phyloP scores from a whole-genome alignment of 2,113 vertebrate species.

The Bujurquina vittata region DNA sequence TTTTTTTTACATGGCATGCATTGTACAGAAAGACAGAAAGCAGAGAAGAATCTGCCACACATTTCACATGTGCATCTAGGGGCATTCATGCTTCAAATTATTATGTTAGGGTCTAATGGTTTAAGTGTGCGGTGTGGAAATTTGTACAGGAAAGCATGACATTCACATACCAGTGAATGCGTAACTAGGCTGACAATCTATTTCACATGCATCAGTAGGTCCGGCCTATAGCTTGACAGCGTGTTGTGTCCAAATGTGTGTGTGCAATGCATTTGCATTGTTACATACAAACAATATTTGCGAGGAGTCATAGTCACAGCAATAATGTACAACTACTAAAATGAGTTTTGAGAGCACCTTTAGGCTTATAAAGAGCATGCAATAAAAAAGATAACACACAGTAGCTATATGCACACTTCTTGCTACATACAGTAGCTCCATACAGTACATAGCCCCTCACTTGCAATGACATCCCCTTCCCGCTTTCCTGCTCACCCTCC shows the following conservation, averaged over 20 bases:
- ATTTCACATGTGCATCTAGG: neutral
- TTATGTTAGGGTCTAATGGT: neutral
- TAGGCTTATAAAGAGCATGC: neutral
- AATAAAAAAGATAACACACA: conserved; percentile 7
- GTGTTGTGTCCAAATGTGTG: neutral
- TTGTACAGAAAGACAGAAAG: neutral
- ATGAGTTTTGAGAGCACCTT: neutral
- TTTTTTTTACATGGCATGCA: neutral
- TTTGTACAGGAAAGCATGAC: neutral
- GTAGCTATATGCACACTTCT: conserved; percentile 3
- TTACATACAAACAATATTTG: neutral
- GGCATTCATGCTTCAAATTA: neutral
- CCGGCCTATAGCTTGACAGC: neutral
- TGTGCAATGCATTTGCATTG: neutral
- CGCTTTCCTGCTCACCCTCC: conserved; percentile 8
- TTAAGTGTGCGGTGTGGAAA: neutral
- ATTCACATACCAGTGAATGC: conserved; percentile 32
- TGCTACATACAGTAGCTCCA: neutral
- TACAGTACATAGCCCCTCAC: neutral
- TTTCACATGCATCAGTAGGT: conserved; percentile 47
- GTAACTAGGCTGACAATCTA: conserved; percentile 31
- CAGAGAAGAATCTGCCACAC: neutral
- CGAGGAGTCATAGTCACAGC: neutral
- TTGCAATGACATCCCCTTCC: neutral
- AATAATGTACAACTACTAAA: neutral